Percentiles rank a stretch among this genome's conserved stretches.
Conservation (phyloP, 2,888 invertebrate genomes). For the Thumatha senex region DNA sequence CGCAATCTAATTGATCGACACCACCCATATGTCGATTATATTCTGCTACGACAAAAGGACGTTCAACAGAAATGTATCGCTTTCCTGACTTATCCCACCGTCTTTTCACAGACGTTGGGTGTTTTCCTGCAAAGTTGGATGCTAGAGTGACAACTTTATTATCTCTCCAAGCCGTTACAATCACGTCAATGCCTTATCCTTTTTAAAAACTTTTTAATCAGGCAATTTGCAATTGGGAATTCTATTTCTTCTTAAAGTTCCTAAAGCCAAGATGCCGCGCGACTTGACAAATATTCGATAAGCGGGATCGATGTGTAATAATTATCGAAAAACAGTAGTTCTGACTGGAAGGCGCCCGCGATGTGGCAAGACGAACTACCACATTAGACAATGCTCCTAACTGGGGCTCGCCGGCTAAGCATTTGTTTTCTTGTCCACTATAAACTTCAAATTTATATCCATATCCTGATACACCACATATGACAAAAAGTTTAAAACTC, state of each 20-base stretch:
- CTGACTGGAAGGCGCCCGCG: constrained; percentile 37
- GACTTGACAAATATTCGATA: too few relatives aligned
- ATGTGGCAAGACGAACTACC: constrained; percentile 40
- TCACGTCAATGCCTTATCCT: constrained; percentile 1
- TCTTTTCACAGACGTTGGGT: constrained; percentile 7
- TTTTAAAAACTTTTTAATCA: constrained; percentile 24
- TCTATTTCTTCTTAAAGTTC: constrained; percentile 10
- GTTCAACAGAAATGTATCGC: constrained; percentile 1
- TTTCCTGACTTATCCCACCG: constrained; percentile 11
- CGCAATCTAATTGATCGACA: constrained; percentile 6
- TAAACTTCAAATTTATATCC: constrained; percentile 47
- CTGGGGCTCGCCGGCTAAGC: constrained; percentile 25
- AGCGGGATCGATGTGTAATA: constrained; percentile 7
- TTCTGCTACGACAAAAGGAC: constrained; percentile 6
- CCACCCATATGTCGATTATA: constrained; percentile 7
- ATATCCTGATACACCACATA: constrained; percentile 35
- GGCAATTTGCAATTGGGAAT: constrained; percentile 43
- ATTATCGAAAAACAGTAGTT: constrained; percentile 41
- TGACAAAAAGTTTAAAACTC: constrained; percentile 33
- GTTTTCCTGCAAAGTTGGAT: constrained; percentile 27
- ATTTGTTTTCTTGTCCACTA: constrained; percentile 36
- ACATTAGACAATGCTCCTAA: constrained; percentile 44
- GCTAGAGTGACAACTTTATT: constrained; percentile 31
- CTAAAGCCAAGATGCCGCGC: constrained; percentile 12
- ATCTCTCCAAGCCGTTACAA: constrained; percentile 12